Conservation (phyloP, 2,888 invertebrate genomes). For the Agrotis exclamationis region DNA sequence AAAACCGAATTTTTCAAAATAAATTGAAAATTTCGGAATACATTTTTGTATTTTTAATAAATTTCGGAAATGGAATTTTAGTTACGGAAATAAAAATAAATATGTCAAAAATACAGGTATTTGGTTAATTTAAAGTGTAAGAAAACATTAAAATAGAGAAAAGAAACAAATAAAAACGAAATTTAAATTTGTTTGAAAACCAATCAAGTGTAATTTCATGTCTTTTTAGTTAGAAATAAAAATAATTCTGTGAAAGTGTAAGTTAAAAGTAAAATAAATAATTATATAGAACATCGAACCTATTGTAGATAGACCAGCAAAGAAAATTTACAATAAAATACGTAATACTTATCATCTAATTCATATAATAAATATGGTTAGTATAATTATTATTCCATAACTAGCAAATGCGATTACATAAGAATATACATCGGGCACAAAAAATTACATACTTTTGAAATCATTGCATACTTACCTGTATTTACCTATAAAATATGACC, state of each 20-base stretch:
- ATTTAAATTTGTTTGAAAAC: neutral
- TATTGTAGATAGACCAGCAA: slow-evolving; percentile 38
- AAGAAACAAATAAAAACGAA: neutral
- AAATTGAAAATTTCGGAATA: neutral
- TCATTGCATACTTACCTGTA: slow-evolving; percentile 35
- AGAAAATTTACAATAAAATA: slow-evolving; percentile 34
- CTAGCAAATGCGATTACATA: slow-evolving; percentile 28
- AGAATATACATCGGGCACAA: neutral
- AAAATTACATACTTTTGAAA: neutral
- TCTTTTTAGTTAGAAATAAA: slow-evolving; percentile 30
- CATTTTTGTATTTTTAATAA: neutral
- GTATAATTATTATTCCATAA: neutral
- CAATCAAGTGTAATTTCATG: slow-evolving; percentile 44
- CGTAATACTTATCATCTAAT: slow-evolving; percentile 8
- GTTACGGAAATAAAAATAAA: slow-evolving; percentile 10
- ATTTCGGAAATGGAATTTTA: neutral
- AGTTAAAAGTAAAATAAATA: slow-evolving; percentile 41
- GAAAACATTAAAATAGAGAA: slow-evolving; percentile 6
- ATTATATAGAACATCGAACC: slow-evolving; percentile 20
- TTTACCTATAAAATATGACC: neutral
- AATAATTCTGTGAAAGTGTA: slow-evolving; percentile 56
- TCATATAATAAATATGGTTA: neutral
- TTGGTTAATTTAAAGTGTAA: neutral
- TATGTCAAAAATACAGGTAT: neutral
- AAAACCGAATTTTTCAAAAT: slow-evolving; percentile 3